These are phyloP conservation scores for Galerucella nymphaeae DNA, from an alignment of 2,888 invertebrate species.

Conservation along the genomic window DNA sequence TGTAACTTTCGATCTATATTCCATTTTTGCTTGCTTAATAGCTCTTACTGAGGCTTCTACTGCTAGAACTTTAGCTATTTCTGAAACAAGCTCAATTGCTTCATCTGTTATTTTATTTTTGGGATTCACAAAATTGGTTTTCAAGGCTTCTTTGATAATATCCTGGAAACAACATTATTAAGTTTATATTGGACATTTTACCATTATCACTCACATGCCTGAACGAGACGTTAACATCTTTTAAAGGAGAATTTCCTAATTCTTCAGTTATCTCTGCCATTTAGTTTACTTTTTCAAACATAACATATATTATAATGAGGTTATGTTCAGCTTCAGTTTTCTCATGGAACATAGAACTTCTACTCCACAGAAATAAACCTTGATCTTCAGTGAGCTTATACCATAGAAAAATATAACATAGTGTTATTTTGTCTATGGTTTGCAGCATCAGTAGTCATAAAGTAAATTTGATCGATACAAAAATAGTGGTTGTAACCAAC, in stretches of 20 bases:
- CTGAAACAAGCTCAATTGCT: constrained; percentile 67
- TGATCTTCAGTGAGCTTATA: too few relatives aligned
- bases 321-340: neutral
- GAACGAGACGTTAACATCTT: constrained; percentile 23
- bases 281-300: neutral
- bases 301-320: neutral
- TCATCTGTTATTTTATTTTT: constrained; percentile 70
- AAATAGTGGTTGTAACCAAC: too few relatives aligned
- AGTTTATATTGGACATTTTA: neutral
- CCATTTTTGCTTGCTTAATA: constrained; percentile 66
- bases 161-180: constrained; percentile 60
- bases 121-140: constrained; percentile 68
- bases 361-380: too few relatives aligned
- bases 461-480: too few relatives aligned
- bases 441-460: too few relatives aligned
- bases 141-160: constrained; percentile 68
- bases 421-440: too few relatives aligned
- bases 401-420: too few relatives aligned
- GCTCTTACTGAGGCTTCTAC: constrained; percentile 69
- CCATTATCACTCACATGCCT: constrained; percentile 30
- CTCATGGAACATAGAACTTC: too few relatives aligned
- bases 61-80: constrained; percentile 68
- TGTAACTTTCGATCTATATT: constrained; percentile 66
- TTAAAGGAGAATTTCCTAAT: constrained; percentile 5
- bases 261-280: constrained; percentile 14